Evolutionary conservation across 2,113 vertebrate genomes (phyloP).

Genomic region (human): GRCh38 chrX:25782001-25782500

Average conservation of each 20-base stretch:
- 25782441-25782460: neutral
- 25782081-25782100: neutral
- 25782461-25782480: neutral
- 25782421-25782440: neutral
- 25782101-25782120: neutral
- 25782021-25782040: conserved; percentile 27
- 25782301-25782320: neutral
- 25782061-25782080: conserved; percentile 13
- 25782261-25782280: neutral
- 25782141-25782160: neutral
- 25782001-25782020: neutral
- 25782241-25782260: neutral
- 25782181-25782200: neutral
- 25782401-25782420: neutral
- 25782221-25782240: neutral
- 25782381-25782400: neutral
- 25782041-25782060: neutral
- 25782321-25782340: neutral
- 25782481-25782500: conserved; percentile 1
- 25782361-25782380: neutral
- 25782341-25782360: neutral
- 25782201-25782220: neutral
- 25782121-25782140: neutral
- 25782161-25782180: neutral
- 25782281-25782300: neutral